These are phyloP conservation scores for Pammene fasciana DNA, from an alignment of 2,888 invertebrate genomes.

Conservation along the genomic window DNA sequence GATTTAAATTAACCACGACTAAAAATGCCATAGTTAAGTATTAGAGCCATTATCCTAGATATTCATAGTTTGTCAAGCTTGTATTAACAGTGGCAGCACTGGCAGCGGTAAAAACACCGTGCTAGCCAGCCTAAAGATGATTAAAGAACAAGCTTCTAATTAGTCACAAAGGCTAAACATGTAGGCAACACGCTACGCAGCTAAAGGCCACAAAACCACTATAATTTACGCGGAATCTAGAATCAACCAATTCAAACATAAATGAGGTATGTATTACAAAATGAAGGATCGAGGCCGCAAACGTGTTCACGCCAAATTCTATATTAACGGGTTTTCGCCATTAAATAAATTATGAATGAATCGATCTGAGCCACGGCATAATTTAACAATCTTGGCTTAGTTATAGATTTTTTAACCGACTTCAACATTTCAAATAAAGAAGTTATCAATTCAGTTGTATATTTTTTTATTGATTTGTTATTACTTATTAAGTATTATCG, in stretches of 20 bases:
- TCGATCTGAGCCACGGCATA: constrained; percentile 19
- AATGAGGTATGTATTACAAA: no score
- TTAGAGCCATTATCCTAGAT: no score
- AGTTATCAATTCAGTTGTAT: no score
- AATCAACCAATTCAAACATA: constrained; percentile 10
- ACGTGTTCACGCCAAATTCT: constrained; percentile 23
- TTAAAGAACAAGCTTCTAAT: constrained; percentile 18
- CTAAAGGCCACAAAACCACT: constrained; percentile 22
- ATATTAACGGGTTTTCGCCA: constrained; percentile 14
- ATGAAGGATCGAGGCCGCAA: constrained; percentile 7
- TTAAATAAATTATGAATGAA: constrained; percentile 28
- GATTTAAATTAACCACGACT: no score
- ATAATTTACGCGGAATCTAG: constrained; percentile 21
- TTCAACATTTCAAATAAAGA: no score
- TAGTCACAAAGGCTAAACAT: constrained; percentile 46
- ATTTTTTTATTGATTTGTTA: no score
- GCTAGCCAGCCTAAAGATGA: neutral
- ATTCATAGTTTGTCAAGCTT: no score
- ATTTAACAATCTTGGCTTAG: neutral
- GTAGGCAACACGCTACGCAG: constrained; percentile 45
- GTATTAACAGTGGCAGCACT: no score
- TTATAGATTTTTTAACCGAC: neutral
- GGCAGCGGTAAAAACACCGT: no score
- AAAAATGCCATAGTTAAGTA: no score
- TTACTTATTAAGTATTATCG: no score